These are phyloP conservation scores for Glyphotaelius pellucidus DNA, from an alignment of 2,888 invertebrate species.

Conservation along the genomic window DNA sequence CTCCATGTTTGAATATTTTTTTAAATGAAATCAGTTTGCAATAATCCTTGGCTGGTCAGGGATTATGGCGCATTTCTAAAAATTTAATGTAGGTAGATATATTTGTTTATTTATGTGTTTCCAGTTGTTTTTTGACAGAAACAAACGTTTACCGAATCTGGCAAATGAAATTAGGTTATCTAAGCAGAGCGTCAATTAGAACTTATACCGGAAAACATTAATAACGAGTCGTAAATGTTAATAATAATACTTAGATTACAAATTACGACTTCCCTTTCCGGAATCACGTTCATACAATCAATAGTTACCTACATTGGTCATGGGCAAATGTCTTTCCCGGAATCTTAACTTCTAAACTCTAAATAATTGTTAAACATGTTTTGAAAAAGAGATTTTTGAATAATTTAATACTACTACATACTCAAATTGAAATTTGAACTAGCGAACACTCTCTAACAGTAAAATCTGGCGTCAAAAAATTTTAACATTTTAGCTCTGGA, in stretches of 20 bases:
- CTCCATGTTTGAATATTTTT: no score
- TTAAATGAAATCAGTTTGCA: no score
- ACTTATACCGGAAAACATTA: background rate
- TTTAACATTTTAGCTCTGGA: background rate
- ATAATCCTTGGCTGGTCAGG: no score
- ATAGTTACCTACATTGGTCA: no score
- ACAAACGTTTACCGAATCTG: background rate
- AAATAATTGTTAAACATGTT: no score
- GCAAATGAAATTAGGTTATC: background rate
- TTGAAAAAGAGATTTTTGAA: no score
- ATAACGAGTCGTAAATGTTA: background rate
- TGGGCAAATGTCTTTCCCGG: no score
- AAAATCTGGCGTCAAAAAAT: background rate
- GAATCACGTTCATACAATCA: background rate
- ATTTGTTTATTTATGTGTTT: background rate
- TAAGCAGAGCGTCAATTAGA: background rate
- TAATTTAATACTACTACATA: no score
- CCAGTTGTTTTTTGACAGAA: background rate
- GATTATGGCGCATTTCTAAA: no score
- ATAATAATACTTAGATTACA: background rate
- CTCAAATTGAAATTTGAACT: no score
- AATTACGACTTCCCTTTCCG: constrained; percentile 40
- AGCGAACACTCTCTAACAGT: no score
- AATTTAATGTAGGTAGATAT: no score
- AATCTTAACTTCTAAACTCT: background rate